These are phyloP conservation scores for Palythoa caribaeorum DNA, from an alignment of 92 coral and sea anemone genomes.

Conservation along the genomic window DNA sequence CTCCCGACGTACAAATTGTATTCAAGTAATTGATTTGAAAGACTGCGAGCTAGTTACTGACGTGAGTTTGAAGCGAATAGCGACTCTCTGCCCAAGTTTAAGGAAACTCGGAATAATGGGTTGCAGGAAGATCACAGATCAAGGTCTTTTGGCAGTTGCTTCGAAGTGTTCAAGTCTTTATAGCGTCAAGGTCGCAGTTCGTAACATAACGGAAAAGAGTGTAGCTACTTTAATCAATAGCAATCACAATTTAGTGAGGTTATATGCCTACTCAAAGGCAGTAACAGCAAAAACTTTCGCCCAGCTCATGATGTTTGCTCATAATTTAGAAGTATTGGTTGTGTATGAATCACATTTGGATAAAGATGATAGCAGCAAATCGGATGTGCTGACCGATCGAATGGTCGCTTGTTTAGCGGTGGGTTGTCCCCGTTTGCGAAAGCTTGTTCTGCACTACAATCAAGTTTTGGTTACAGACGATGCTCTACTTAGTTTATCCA, in stretches of 20 bases:
- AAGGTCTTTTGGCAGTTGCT: slow-evolving; percentile 80
- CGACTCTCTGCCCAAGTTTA: slow-evolving; percentile 85
- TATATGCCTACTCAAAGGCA: slow-evolving; percentile 90
- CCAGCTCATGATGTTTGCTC: slow-evolving; percentile 69
- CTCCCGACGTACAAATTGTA: slow-evolving; percentile 76
- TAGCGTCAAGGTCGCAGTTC: slow-evolving; percentile 83
- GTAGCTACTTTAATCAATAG: slow-evolving; percentile 80
- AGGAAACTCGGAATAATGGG: slow-evolving; percentile 78
- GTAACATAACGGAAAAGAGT: slow-evolving; percentile 84
- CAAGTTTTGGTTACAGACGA: slow-evolving; percentile 87
- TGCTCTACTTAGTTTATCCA: slow-evolving; percentile 75
- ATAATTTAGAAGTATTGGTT: slow-evolving; percentile 78
- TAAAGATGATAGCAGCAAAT: slow-evolving; percentile 74
- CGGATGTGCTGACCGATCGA: slow-evolving; percentile 79
- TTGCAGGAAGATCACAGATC: slow-evolving; percentile 82
- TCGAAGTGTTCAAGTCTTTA: slow-evolving; percentile 78
- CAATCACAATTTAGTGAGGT: slow-evolving; percentile 72
- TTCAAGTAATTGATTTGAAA: slow-evolving; percentile 80
- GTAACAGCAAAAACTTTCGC: slow-evolving; percentile 84
- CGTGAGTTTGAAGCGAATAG: slow-evolving; percentile 69
- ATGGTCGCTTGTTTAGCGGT: slow-evolving; percentile 85
- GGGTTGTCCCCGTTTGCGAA: slow-evolving; percentile 80
- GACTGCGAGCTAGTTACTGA: slow-evolving; percentile 82
- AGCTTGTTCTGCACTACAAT: slow-evolving; percentile 86
- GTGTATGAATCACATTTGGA: slow-evolving; percentile 92